Evolutionary conservation across 2,113 vertebrate genomes (phyloP), one percentile per base, ranked within the genome.

Genomic region (Gallinago jamesoni): DNA sequence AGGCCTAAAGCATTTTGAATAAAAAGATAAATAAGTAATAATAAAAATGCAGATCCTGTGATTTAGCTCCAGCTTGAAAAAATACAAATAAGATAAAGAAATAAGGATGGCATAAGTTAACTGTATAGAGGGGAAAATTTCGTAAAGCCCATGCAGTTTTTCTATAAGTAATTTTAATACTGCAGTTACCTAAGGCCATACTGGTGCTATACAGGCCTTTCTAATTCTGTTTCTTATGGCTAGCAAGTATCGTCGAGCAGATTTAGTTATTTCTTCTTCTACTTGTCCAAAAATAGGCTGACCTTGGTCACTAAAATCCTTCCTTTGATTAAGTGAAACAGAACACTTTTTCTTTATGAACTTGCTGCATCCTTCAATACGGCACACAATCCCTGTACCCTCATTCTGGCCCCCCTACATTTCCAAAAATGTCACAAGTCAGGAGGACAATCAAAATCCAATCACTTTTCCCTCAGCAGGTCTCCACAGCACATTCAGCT

Each of bases 401-500:
- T 86, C 73, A 56, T 74, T 70, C 64, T 80, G 31, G 17, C 10
- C 5, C 10, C 25, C 67, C 55, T 76, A 82, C 31, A 6, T 93
- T 94, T 92, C 75, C 37, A 93, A 89, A 95, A 95, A 87, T 74
- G 84, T 89, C 89, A 92, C 89, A 91, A 90, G 87, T 90, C 85
- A 92, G 68, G 39, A 97, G 88, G 76, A 92, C 86, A 91, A 95
- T 93, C 93, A 96, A 90, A 95, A 92, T 84, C 20, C 78, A 95
- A 97, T 95, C 83, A 93, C 72, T 93, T 80, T 72, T 90, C 75
- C 67, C 93, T n/a, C 94, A 96, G 92, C 83, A 96, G 89, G 94
- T 78, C 83, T 86, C 87, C 0, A 0, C 4, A 86, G 77, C 33
- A 84, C 89, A 87, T 84, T 92, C 84, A 56, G 93, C 94, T 94